phyloP scores from a whole-genome alignment of 1,140 invertebrate species.

The Dufourea novaeangliae region DNA sequence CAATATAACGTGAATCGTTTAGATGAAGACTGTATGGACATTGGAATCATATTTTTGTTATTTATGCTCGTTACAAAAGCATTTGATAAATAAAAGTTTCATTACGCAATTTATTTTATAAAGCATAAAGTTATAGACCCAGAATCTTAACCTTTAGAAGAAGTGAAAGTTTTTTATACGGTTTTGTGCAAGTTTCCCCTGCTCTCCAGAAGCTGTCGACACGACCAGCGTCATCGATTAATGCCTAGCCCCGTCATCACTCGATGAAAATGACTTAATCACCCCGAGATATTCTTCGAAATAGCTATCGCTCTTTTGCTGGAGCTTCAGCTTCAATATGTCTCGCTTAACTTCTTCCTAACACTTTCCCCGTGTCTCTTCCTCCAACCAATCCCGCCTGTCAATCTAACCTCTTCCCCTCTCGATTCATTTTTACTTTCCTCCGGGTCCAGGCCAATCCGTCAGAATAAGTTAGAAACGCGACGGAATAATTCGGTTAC shows the following conservation, averaged over 20 bases:
- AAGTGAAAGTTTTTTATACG: no score
- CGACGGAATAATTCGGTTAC: slow-evolving; percentile 39
- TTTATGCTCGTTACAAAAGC: no score
- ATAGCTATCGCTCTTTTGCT: slow-evolving; percentile 21
- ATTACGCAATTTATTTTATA: no score
- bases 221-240: slow-evolving; percentile 24
- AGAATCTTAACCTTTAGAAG: no score
- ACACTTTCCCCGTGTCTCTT: background rate
- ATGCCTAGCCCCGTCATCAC: slow-evolving; percentile 17
- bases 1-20: no score
- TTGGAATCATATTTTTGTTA: no score
- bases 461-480: slow-evolving; percentile 34
- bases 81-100: no score
- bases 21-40: no score
- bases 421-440: slow-evolving; percentile 39
- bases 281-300: slow-evolving; percentile 30
- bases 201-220: background rate
- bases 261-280: slow-evolving; percentile 47
- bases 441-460: slow-evolving; percentile 6
- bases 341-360: slow-evolving; percentile 42
- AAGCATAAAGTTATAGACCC: no score
- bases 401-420: slow-evolving; percentile 34
- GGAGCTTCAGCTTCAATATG: slow-evolving; percentile 38
- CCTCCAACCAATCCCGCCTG: background rate
- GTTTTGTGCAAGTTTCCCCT: slow-evolving; percentile 4